Conservation (phyloP, 2,797 vertebrate genomes). For the Neosalanx taihuensis region DNA sequence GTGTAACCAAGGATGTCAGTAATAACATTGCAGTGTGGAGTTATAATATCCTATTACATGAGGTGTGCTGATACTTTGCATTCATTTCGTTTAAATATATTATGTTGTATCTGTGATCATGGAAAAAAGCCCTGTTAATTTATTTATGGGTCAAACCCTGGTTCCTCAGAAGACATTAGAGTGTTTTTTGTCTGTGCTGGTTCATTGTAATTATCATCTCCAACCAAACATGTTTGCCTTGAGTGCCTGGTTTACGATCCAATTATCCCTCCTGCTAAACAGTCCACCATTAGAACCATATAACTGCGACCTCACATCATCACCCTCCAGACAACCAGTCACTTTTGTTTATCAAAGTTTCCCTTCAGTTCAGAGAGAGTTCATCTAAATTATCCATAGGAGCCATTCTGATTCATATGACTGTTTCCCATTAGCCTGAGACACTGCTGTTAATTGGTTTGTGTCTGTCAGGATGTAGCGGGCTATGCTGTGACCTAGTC, state of each 20-base stretch:
- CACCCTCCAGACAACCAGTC: background rate
- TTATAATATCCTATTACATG: no score
- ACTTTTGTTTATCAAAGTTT: background rate
- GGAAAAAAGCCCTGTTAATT: constrained; percentile 20
- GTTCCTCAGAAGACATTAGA: constrained; percentile 41
- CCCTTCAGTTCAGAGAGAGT: background rate
- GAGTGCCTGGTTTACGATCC: constrained; percentile 46
- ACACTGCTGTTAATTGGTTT: constrained; percentile 13
- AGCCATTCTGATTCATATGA: background rate
- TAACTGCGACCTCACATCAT: constrained; percentile 37
- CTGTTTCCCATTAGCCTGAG: background rate
- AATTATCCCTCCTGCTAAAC: constrained; percentile 49
- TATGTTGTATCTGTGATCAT: background rate
- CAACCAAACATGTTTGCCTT: constrained; percentile 37
- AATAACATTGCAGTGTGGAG: background rate
- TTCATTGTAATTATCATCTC: constrained; percentile 29
- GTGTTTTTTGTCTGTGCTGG: background rate
- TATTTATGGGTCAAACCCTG: constrained; percentile 16
- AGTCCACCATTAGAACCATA: constrained; percentile 33
- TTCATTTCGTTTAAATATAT: background rate
- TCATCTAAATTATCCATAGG: background rate
- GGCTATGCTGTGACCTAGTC: no score
- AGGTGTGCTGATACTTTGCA: no score
- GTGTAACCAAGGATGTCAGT: background rate
- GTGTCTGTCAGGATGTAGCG: background rate